Evolutionary conservation across 2,113 vertebrate species (phyloP), one percentile per base, ranked within the genome.

Genomic region (Genyomyrus donnyi): DNA sequence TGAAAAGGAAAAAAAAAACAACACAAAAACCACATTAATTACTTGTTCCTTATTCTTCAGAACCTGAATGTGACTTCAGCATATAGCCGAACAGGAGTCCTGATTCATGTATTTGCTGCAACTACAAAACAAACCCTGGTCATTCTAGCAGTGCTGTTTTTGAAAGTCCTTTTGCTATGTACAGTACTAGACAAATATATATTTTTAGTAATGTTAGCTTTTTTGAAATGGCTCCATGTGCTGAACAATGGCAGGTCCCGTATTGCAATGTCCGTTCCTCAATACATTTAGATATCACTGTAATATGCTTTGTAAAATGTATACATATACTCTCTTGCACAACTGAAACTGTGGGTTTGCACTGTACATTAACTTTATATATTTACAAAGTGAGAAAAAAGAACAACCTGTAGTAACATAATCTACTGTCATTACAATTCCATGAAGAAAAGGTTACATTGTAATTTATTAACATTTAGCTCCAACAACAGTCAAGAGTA

Each of bases 391-490:
- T 92, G 90, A 58, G 48, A 5, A 77, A 49, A 92, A 62, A 97
- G 96, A 97, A 96, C 95, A 95, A 96, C 93, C 93, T 94, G 93
- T 94, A 95, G 94, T 91, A 94, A 96, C 95, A 96, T 93, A 96
- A 95, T 80, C 94, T 95, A 95, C 93, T 94, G 94, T 94, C 91
- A 93, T 93, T 94, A 95, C 94, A 94, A 93, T 87, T 10, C 90
- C 92, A 94, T 94, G 94, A 95, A 96, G 95, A 96, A 85, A 85
- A 97, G 96, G 94, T 92, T 95, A 96, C 95, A 94, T 94, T 95
- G 93, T 94, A 96, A 95, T 96, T 96, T 96, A 97, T 97, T 96
- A 97, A 94, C 96, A 97, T 96, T 97, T 96, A 96, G 96, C 95
- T 95, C 95, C 94, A 95, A 95, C 94, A 97, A 96, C 95, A 96